These are phyloP conservation scores for Gadopsis marmoratus DNA, from an alignment of 2,797 vertebrate genomes.

Conservation along the genomic window DNA sequence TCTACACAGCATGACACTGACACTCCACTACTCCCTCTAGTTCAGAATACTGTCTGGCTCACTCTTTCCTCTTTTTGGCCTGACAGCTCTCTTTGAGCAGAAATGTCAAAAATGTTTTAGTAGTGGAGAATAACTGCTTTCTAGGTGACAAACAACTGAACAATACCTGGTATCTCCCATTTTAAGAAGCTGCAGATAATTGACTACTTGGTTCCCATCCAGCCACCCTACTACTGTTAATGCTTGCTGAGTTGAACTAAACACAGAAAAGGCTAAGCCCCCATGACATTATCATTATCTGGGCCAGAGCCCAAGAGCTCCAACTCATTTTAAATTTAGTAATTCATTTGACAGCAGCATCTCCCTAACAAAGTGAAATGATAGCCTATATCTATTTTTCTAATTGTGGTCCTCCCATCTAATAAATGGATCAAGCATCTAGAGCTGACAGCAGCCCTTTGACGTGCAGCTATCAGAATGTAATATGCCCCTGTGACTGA, in stretches of 20 bases:
- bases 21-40: conserved; percentile 7
- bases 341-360: conserved; percentile 37
- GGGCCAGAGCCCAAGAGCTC: conserved; percentile 24
- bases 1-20: conserved; percentile 13
- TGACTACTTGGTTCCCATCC: conserved; percentile 12
- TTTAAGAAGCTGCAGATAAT: conserved; percentile 27
- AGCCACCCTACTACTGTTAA: conserved; percentile 1
- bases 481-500: conserved; percentile 46
- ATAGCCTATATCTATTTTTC: conserved; percentile 49
- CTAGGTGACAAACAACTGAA: conserved; percentile 12
- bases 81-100: conserved; percentile 21
- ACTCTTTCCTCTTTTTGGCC: neutral
- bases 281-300: conserved; percentile 49
- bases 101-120: conserved; percentile 19
- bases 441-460: conserved; percentile 56
- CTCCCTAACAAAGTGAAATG: conserved; percentile 44
- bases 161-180: neutral
- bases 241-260: conserved; percentile 18
- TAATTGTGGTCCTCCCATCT: conserved; percentile 43
- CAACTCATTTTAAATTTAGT: conserved; percentile 37
- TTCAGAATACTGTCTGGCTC: conserved; percentile 26
- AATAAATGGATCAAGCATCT: conserved; percentile 62
- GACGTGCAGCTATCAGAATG: conserved; percentile 56
- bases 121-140: conserved; percentile 14
- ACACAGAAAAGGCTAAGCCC: conserved; percentile 19